A percentile compares a stretch with the other conserved stretches of the same genome.
Conservation (phyloP, 2,888 invertebrate species). For the Dorcus hopei region DNA sequence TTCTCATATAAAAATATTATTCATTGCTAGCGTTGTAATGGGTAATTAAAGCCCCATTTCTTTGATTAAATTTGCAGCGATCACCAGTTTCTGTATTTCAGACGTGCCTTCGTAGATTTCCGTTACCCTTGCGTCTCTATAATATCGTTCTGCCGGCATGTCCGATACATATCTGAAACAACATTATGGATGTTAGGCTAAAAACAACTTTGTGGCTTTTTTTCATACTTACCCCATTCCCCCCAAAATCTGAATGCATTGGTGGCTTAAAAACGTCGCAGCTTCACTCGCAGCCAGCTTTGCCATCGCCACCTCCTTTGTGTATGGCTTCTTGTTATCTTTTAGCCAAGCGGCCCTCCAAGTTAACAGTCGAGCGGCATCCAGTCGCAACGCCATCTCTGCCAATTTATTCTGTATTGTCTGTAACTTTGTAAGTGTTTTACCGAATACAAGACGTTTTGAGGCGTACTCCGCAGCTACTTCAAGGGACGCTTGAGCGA, state of each 20-base stretch:
- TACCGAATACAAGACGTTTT: slow-evolving; percentile 85
- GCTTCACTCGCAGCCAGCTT: slow-evolving; percentile 93
- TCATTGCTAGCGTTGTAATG: too few species aligned
- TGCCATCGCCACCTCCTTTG: slow-evolving; percentile 96
- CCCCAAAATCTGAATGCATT: slow-evolving; percentile 73
- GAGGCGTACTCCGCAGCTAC: slow-evolving; percentile 88
- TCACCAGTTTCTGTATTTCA: slow-evolving; percentile 91
- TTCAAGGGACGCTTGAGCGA: slow-evolving; percentile 90
- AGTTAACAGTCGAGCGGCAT: slow-evolving; percentile 82
- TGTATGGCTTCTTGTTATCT: slow-evolving; percentile 76
- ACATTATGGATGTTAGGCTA: background rate
- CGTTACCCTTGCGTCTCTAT: slow-evolving; percentile 93
- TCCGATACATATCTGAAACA: slow-evolving; percentile 72
- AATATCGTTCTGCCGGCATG: slow-evolving; percentile 94
- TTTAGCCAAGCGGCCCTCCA: slow-evolving; percentile 92
- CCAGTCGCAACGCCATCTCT: slow-evolving; percentile 79
- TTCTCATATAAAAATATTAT: too few species aligned
- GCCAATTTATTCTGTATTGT: slow-evolving; percentile 89
- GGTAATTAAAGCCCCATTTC: slow-evolving; percentile 49
- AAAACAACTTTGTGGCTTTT: background rate
- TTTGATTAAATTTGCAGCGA: slow-evolving; percentile 83
- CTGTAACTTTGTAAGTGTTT: slow-evolving; percentile 83
- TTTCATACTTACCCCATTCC: slow-evolving; percentile 43
- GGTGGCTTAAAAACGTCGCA: slow-evolving; percentile 86
- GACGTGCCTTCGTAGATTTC: slow-evolving; percentile 98